Evolutionary conservation across 2,797 vertebrate species (phyloP), one percentile per base, ranked within the genome.

Genomic region (Chaenodraco wilsoni): DNA sequence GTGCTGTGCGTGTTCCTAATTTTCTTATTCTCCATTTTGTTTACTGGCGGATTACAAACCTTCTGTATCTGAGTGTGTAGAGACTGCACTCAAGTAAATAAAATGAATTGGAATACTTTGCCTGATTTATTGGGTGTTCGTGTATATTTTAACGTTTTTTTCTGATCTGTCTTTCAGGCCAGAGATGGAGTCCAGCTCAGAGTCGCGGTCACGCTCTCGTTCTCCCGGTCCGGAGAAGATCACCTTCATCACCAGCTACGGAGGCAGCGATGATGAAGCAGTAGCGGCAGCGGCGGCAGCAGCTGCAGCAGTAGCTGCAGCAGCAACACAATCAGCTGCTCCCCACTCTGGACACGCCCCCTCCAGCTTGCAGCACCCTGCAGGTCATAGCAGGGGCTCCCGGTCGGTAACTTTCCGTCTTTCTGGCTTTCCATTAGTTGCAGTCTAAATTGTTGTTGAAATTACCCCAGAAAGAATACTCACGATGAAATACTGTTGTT

Each of bases 201-300:
- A 96, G 33, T 98, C 97, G 0, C 93, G 95, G 0, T 98, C 97
- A 0, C 96, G 94, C 8, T 96, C 96, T 0, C 95, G 96, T 0
- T 94, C 95, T 5, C 96, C 95, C 0, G 96, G 96, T 40, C 95
- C 94, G 0, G 97, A 98, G 88, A 98, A 98, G 89, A 98, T 99
- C 92, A 99, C 96, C 3, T 98, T 98, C 92, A 99, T 99, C 92
- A 99, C 97, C 79, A 98, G 97, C 81, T 99, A 97, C 0, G 97
- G 97, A 10, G 97, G 97, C 91, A 99, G 97, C 6, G 97, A 98
- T 0, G 97, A 99, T 0, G 97, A 98, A 86, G 94, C 95, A 3
- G 61, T 27, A 6, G 59, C 45, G 1, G 33, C 33, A 2, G 33
- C 33, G 0, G 92, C 94, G 0, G 46, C 86, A 15, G 71, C 94